Conservation (phyloP, 35 echinoderm and acorn worm genomes). For the Amphiura filiformis region DNA sequence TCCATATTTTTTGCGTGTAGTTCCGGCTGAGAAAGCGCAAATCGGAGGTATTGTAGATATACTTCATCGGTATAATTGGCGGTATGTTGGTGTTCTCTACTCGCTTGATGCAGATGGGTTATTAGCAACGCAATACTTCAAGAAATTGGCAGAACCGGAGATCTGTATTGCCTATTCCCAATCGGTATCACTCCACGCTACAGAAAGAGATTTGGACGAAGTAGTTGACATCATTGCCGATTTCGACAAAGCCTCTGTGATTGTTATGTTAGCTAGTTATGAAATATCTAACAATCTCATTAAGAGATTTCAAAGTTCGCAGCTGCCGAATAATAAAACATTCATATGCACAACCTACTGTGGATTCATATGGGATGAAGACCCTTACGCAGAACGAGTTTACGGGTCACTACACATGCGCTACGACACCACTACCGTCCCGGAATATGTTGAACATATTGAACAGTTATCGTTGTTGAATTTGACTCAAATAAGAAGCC, state of each 20-base stretch:
- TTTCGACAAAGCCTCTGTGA: neutral
- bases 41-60: neutral
- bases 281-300: neutral
- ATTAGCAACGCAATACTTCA: neutral
- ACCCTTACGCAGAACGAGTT: too few species aligned
- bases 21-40: neutral
- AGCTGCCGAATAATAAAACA: neutral
- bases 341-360: neutral
- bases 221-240: neutral
- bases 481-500: neutral
- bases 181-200: neutral
- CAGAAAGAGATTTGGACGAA: neutral
- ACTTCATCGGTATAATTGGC: neutral
- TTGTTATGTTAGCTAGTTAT: neutral
- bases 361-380: too few species aligned
- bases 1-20: neutral
- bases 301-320: neutral
- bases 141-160: neutral
- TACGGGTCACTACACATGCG: neutral
- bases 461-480: neutral
- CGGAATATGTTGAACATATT: neutral
- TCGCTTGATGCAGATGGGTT: neutral
- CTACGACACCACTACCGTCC: neutral
- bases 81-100: neutral
- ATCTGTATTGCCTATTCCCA: neutral